Conservation (phyloP, 1,140 invertebrate species). For the Caenorhabditis brenneri region DNA sequence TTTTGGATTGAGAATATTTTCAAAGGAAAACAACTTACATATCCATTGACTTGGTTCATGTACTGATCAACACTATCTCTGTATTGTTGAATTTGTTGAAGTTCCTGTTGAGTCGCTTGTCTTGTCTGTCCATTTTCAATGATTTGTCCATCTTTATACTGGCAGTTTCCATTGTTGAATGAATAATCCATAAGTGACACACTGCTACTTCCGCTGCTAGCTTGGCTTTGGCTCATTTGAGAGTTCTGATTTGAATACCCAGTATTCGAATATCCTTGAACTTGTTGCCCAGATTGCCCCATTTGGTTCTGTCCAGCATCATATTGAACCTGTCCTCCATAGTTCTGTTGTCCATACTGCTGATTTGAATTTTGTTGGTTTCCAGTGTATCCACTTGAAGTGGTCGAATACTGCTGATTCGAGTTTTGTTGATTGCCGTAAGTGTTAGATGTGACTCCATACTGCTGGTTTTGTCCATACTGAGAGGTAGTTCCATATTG, state of each 20-base stretch:
- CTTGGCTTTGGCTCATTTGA: conserved; percentile 9
- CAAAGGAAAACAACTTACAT: conserved; percentile 14
- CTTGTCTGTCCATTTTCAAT: conserved; percentile 46
- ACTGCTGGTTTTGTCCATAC: conserved; percentile 34
- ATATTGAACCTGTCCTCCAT: conserved; percentile 27
- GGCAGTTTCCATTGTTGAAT: conserved; percentile 52
- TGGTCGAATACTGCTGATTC: background rate
- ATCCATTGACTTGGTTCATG: conserved; percentile 51
- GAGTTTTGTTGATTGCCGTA: conserved; percentile 31
- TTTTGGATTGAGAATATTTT: background rate
- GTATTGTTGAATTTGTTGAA: conserved; percentile 43
- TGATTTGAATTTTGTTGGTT: background rate
- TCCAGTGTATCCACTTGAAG: background rate
- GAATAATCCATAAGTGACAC: conserved; percentile 41
- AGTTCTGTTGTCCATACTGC: conserved; percentile 21
- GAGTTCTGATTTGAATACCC: conserved; percentile 42
- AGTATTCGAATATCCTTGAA: conserved; percentile 27
- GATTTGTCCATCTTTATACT: conserved; percentile 47
- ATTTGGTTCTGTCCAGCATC: conserved; percentile 32
- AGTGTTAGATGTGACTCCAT: background rate
- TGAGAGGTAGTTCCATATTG: background rate
- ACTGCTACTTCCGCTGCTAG: conserved; percentile 18
- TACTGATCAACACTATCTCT: conserved; percentile 43
- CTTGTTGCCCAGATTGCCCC: conserved; percentile 14
- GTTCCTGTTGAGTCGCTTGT: conserved; percentile 46